phyloP scores from a whole-genome alignment of 1,140 invertebrate species.

The Hermatobates lingyangjiaoensis region DNA sequence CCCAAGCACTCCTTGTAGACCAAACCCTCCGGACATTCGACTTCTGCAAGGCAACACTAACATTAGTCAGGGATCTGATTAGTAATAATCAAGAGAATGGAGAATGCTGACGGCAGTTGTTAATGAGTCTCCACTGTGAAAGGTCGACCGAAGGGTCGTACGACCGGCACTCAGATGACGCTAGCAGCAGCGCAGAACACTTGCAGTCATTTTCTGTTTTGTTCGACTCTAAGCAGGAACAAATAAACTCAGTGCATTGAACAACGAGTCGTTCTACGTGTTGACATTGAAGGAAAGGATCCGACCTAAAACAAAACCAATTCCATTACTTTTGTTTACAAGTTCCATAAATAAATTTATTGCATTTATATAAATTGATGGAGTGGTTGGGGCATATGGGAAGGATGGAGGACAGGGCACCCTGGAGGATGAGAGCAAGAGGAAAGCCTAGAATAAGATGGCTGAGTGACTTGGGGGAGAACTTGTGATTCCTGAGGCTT shows the following conservation, averaged over 20 bases:
- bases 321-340: not conserved
- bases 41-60: conserved; percentile 29
- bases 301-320: conserved; percentile 26
- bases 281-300: conserved; percentile 40
- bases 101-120: conserved; percentile 41
- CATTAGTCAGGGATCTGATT: not conserved
- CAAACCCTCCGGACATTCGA: conserved; percentile 44
- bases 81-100: not conserved
- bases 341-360: not conserved
- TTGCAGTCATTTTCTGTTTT: conserved; percentile 36
- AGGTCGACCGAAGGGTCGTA: conserved; percentile 37
- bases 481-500: too few relatives aligned
- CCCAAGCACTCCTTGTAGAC: conserved; percentile 63
- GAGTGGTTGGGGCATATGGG: not conserved
- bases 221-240: conserved; percentile 34
- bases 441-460: too few relatives aligned
- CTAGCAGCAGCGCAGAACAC: conserved; percentile 42
- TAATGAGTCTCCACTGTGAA: conserved; percentile 43
- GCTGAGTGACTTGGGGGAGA: too few relatives aligned
- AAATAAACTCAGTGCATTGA: conserved; percentile 50
- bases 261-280: conserved; percentile 44
- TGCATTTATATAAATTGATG: not conserved
- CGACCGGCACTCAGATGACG: conserved; percentile 49
- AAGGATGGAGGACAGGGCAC: not conserved
- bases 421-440: too few relatives aligned